A percentile compares a stretch with the other conserved stretches of the same genome.
These are phyloP conservation scores for Ceratoteleas bidentatus DNA, from an alignment of 1,140 invertebrate genomes.

Conservation along the genomic window DNA sequence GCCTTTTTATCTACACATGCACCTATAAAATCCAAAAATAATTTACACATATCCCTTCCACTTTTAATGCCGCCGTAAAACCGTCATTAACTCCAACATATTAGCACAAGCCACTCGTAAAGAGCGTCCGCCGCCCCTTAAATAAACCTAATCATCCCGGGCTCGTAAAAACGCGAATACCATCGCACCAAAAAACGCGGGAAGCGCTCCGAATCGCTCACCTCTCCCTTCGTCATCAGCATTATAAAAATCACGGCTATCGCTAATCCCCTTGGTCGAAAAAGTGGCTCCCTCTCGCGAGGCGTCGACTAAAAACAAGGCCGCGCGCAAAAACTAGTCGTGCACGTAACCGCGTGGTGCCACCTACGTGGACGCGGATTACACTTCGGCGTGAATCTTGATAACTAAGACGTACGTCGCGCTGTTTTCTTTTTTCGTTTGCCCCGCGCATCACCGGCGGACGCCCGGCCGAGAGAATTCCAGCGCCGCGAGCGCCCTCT, in stretches of 20 bases:
- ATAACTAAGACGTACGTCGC: conserved; percentile 68
- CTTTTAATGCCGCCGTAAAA: too few relatives aligned
- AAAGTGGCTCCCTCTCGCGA: conserved; percentile 29
- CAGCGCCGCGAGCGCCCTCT: conserved; percentile 35
- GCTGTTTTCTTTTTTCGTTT: conserved; percentile 48
- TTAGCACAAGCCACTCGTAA: too few relatives aligned
- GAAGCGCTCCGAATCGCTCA: too few relatives aligned
- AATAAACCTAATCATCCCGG: too few relatives aligned
- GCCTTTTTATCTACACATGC: too few relatives aligned
- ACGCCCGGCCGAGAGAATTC: conserved; percentile 54
- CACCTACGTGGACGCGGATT: conserved; percentile 67
- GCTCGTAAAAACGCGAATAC: too few relatives aligned
- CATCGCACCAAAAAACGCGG: too few relatives aligned
- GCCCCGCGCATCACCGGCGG: conserved; percentile 44
- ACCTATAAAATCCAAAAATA: too few relatives aligned
- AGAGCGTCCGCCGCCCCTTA: too few relatives aligned
- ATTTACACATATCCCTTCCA: too few relatives aligned
- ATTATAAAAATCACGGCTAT: conserved; percentile 33
- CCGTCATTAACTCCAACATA: too few relatives aligned
- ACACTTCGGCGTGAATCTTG: conserved; percentile 68
- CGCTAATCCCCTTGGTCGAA: conserved; percentile 42
- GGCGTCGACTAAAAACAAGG: conserved; percentile 48
- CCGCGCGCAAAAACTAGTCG: conserved; percentile 60
- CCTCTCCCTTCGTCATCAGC: too few relatives aligned
- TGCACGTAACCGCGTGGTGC: conserved; percentile 54